Evolutionary conservation across 2,797 vertebrate species (phyloP), one percentile per base, ranked within the genome.

Genomic region (Smutsia gigantea): DNA sequence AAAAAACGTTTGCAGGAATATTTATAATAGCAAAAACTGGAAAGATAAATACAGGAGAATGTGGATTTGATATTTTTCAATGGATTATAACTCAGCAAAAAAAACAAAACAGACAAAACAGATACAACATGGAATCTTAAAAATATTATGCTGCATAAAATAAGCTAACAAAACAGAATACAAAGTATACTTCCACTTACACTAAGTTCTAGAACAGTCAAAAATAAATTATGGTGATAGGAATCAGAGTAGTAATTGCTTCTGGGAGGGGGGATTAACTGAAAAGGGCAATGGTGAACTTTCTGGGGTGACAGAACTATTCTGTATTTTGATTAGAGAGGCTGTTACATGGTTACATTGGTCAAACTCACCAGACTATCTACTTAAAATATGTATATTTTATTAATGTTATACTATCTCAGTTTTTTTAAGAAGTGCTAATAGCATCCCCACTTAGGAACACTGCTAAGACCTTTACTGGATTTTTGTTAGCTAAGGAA

Each of bases 111-210:
- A n/a, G 69, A 46, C 14, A 61, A 59, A 42, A 55, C n/a, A 59
- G 88, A 57, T 74, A 75, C 77, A 82, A 51, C 31, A 93, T 11
- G 29, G 68, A 88, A 87, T 61, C 49, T 93, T 92, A 66, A 63
- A 87, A 84, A 66, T 14, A 29, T 78, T 66, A 87, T 21, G 0
- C 27, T 83, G n/a, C 86, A 53, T 90, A 87, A 87, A 82, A 87
- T 94, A 64, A 49, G 15, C 46, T 66, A 68, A 87, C 7, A 90
- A 12, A 81, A 94, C 49, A 93, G 18, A 87, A 46, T 34, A 93
- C 61, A 66, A 96, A 93, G 46, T 51, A 75, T 53, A 55, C n/a
- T 77, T 92, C 37, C 11, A 84, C 55, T 79, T 74, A 79, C 3
- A 66, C n/a, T 4, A 92, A 53, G 31, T 87, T 94, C 64, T 74